These are phyloP conservation scores for Malthinus seriepunctatus DNA, from an alignment of 2,888 invertebrate genomes.

Conservation along the genomic window DNA sequence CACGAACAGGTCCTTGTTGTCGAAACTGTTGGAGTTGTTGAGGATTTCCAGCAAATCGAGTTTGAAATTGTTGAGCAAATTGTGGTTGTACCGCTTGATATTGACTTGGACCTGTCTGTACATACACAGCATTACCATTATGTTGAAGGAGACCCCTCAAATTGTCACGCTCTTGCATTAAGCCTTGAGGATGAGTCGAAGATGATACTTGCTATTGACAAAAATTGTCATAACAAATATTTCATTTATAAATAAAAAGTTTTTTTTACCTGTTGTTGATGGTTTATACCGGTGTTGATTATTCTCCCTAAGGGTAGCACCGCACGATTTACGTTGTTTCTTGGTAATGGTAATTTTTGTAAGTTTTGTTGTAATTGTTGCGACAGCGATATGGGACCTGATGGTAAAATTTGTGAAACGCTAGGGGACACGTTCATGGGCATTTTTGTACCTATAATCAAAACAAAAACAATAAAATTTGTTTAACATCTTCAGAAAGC, in stretches of 20 bases:
- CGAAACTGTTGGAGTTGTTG: conserved; percentile 22
- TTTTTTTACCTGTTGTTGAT: conserved; percentile 29
- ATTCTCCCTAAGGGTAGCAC: conserved; percentile 26
- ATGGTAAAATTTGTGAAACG: conserved; percentile 16
- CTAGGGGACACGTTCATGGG: conserved; percentile 42
- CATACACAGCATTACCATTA: conserved; percentile 48
- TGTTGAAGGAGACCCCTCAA: conserved; percentile 53
- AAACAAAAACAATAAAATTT: neutral
- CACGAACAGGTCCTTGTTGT: conserved; percentile 17
- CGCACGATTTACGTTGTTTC: conserved; percentile 19
- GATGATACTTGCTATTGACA: conserved; percentile 56
- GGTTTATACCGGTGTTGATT: conserved; percentile 26
- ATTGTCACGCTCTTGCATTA: conserved; percentile 51
- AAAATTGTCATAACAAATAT: conserved; percentile 6
- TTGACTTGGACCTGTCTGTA: conserved; percentile 53
- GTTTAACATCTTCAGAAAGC: no score
- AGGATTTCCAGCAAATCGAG: conserved; percentile 40
- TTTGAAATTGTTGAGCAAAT: conserved; percentile 51
- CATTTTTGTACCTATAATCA: conserved; percentile 41
- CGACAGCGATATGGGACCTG: conserved; percentile 32
- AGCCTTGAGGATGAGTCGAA: conserved; percentile 64
- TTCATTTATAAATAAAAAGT: neutral
- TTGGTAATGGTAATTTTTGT: conserved; percentile 29
- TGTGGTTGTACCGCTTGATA: conserved; percentile 54
- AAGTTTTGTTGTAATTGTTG: conserved; percentile 33